phyloP scores from a whole-genome alignment of 2,888 invertebrate species.

The Branchipolynoe longqiensis region DNA sequence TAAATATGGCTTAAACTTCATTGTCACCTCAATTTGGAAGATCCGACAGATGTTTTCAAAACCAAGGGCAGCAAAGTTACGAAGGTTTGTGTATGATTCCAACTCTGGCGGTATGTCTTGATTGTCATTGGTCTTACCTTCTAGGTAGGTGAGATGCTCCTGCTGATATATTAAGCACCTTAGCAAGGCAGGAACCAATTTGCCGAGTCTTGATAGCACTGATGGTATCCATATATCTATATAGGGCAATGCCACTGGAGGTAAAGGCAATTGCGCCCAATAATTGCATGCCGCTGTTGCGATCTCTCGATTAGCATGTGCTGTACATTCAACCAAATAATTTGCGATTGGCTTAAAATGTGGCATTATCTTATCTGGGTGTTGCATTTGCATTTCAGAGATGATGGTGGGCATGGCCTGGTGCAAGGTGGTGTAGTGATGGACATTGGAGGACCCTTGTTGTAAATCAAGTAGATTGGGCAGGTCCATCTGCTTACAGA shows the following conservation, averaged over 20 bases:
- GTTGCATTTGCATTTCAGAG: constrained; percentile 57
- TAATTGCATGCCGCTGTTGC: constrained; percentile 64
- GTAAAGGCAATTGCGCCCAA: constrained; percentile 64
- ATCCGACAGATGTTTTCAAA: constrained; percentile 65
- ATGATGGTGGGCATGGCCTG: constrained; percentile 58
- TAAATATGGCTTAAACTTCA: constrained; percentile 61
- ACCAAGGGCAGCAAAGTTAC: constrained; percentile 65
- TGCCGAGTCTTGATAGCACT: constrained; percentile 59
- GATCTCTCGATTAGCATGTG: constrained; percentile 38
- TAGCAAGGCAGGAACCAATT: constrained; percentile 63
- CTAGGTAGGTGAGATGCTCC: constrained; percentile 59
- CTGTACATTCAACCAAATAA: constrained; percentile 61
- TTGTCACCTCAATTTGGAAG: constrained; percentile 62
- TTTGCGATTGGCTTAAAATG: constrained; percentile 59
- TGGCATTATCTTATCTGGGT: constrained; percentile 60
- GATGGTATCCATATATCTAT: constrained; percentile 64
- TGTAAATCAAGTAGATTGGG: constrained; percentile 54
- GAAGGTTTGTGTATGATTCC: constrained; percentile 56
- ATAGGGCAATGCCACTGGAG: constrained; percentile 62
- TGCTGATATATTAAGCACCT: constrained; percentile 63
- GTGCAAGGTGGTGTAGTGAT: constrained; percentile 57
- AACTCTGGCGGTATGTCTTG: constrained; percentile 51
- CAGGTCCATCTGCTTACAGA: constrained; percentile 25
- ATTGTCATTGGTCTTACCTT: constrained; percentile 20
- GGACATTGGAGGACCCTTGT: constrained; percentile 10